These are phyloP conservation scores for Sarcophaga carnaria DNA, from an alignment of 2,888 invertebrate species.

Conservation along the genomic window DNA sequence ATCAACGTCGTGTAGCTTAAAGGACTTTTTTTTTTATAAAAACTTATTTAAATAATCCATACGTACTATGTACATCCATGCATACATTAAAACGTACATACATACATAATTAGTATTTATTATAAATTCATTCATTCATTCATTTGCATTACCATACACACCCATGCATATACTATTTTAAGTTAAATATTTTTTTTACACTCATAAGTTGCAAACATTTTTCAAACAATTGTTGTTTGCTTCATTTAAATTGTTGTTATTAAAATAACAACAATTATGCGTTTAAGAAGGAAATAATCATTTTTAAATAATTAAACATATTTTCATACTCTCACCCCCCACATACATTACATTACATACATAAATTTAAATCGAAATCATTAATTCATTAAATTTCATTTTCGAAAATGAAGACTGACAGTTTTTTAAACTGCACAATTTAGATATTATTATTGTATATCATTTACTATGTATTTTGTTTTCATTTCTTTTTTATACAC, in stretches of 20 bases:
- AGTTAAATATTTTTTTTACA: too few relatives aligned
- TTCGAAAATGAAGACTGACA: slow-evolving; percentile 67
- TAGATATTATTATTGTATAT: slow-evolving; percentile 38
- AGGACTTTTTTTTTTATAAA: slow-evolving; percentile 43
- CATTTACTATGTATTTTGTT: slow-evolving; percentile 37
- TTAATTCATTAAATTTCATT: slow-evolving; percentile 54
- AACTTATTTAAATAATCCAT: not conserved
- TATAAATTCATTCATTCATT: slow-evolving; percentile 1
- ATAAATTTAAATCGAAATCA: not conserved
- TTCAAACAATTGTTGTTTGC: too few relatives aligned
- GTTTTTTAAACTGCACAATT: slow-evolving; percentile 57
- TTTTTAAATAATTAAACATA: slow-evolving; percentile 12
- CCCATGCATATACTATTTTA: not conserved
- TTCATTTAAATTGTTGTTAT: too few relatives aligned
- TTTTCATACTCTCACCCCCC: slow-evolving; percentile 31
- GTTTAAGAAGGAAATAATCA: not conserved
- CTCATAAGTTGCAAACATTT: too few relatives aligned
- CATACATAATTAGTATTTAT: not conserved
- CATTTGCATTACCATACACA: not conserved
- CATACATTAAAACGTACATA: not conserved
- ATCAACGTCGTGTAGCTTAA: slow-evolving; percentile 46
- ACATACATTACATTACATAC: too few relatives aligned
- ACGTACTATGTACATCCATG: not conserved
- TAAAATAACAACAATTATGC: too few relatives aligned
- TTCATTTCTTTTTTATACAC: slow-evolving; percentile 32